Conservation (phyloP, 2,797 vertebrate species). For the Gymnodraco acuticeps region DNA sequence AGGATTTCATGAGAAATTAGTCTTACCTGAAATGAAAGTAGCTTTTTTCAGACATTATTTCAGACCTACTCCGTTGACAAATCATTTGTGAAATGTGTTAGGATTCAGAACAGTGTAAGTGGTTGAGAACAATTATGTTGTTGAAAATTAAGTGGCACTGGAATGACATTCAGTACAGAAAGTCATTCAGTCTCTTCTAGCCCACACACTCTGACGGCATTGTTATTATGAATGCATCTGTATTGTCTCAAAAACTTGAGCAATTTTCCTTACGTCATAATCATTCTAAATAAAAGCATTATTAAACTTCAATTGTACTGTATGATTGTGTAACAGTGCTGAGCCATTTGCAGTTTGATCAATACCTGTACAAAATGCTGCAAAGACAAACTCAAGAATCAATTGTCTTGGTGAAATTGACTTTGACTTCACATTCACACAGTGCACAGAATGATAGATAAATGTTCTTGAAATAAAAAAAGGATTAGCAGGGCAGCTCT, state of each 20-base stretch:
- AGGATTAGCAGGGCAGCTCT: neutral
- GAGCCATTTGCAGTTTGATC: neutral
- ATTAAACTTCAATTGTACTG: conserved; percentile 1
- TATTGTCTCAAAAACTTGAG: conserved; percentile 3
- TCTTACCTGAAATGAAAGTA: conserved; percentile 72
- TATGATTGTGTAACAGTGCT: neutral
- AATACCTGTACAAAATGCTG: neutral
- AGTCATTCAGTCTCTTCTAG: conserved; percentile 48
- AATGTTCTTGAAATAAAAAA: conserved; percentile 5
- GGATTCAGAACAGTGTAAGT: conserved; percentile 53
- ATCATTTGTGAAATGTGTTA: conserved; percentile 49
- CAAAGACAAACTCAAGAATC: neutral
- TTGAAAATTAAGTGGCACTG: conserved; percentile 74
- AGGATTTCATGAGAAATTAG: neutral
- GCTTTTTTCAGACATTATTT: conserved; percentile 60
- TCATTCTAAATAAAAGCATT: conserved; percentile 14
- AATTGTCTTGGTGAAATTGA: conserved; percentile 7
- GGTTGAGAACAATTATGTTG: conserved; percentile 75
- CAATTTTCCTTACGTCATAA: conserved; percentile 8
- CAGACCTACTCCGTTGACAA: conserved; percentile 45
- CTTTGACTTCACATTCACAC: neutral
- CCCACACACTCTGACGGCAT: conserved; percentile 61
- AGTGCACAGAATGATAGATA: neutral
- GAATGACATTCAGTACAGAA: conserved; percentile 34
- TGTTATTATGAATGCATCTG: conserved; percentile 31